These are phyloP conservation scores for Drosophila orosa DNA, from an alignment of 1,140 invertebrate genomes.

Conservation along the genomic window DNA sequence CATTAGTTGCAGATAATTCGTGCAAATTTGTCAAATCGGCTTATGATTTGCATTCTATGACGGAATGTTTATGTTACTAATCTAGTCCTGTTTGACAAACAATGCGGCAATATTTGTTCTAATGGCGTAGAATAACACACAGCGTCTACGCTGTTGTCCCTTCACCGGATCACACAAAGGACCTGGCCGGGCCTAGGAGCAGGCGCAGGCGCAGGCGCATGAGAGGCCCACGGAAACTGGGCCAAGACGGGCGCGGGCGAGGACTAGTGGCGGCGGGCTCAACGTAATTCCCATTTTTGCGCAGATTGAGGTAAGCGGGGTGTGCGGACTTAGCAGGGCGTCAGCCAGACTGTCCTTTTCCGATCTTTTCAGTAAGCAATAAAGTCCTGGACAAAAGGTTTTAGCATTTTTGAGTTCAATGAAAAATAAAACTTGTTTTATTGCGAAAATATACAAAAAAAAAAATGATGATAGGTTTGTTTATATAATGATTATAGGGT, in stretches of 20 bases:
- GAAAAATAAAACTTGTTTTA: slow-evolving; percentile 1
- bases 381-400: neutral
- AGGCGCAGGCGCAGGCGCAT: slow-evolving; percentile 56
- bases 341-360: slow-evolving; percentile 66
- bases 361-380: slow-evolving; percentile 8
- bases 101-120: slow-evolving; percentile 83
- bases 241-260: slow-evolving; percentile 33
- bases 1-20: slow-evolving; percentile 76
- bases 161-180: slow-evolving; percentile 27
- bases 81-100: slow-evolving; percentile 84
- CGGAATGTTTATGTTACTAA: slow-evolving; percentile 81
- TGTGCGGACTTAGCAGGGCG: slow-evolving; percentile 61
- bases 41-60: slow-evolving; percentile 79
- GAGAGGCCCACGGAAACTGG: slow-evolving; percentile 30
- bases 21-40: slow-evolving; percentile 81
- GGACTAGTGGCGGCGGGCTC: slow-evolving; percentile 52
- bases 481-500: too few species aligned
- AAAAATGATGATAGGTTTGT: too few species aligned
- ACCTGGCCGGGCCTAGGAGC: slow-evolving; percentile 5
- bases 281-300: slow-evolving; percentile 64
- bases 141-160: slow-evolving; percentile 19
- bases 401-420: neutral
- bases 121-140: slow-evolving; percentile 80
- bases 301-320: slow-evolving; percentile 64
- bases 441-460: too few species aligned